Conservation (phyloP, 2,113 vertebrate genomes). For the Ceyx melanurus region DNA sequence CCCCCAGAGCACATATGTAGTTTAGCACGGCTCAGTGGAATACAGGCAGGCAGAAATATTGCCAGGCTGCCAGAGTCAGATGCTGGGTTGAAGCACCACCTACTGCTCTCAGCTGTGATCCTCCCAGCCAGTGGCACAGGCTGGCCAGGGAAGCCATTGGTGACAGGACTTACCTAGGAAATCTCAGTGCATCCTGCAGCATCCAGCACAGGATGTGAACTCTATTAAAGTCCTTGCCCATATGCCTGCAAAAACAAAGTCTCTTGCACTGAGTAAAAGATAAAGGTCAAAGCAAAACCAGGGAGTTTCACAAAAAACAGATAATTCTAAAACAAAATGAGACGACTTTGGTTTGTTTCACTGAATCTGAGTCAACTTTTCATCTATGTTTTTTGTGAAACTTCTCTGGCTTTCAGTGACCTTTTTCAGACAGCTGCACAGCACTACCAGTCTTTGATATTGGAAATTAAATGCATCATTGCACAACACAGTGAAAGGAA, state of each 20-base stretch:
- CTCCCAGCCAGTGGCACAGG: background rate
- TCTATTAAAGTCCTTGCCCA: background rate
- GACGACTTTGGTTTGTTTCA: slow-evolving; percentile 43
- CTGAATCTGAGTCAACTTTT: slow-evolving; percentile 66
- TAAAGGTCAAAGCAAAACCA: slow-evolving; percentile 62
- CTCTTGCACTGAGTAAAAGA: background rate
- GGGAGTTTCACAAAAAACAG: slow-evolving; percentile 61
- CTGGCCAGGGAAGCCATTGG: background rate
- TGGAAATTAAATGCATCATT: slow-evolving; percentile 1
- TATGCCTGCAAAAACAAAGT: background rate
- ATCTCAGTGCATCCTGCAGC: background rate
- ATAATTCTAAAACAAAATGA: slow-evolving; percentile 47
- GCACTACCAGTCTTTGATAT: background rate
- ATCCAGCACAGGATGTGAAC: background rate
- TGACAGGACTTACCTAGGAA: background rate
- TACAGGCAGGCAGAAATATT: background rate
- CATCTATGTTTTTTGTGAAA: slow-evolving; percentile 71
- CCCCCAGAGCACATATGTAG: background rate
- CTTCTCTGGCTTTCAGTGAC: slow-evolving; percentile 61
- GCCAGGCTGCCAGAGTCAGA: background rate
- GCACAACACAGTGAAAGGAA: background rate
- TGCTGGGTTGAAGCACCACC: background rate
- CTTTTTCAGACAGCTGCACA: slow-evolving; percentile 49
- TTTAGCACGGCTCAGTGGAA: background rate
- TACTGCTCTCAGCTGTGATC: background rate